Base-by-base conservation (phyloP, 2,888 invertebrate genomes). In the Pollenia amentaria region DNA sequence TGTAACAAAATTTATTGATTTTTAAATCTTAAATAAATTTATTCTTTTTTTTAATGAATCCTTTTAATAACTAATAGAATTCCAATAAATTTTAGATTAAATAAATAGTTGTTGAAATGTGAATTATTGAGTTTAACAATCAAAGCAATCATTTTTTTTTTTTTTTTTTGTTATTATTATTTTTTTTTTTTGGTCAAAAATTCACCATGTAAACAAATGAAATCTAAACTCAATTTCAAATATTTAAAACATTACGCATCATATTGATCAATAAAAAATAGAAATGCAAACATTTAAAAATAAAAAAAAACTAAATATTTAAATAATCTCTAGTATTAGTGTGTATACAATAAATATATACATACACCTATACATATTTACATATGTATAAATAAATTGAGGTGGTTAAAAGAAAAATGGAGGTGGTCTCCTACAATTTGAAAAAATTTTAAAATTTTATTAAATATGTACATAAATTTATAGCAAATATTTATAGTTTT, bases 381-480 rank as follows among this genome's bases (percentile, higher is more conserved):
- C 7, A 42, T 21, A 38, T 67, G 18, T 53, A 81, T 81, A 57
- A 75, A 82, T 81, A 81, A 83, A 70, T 53, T 70, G 57, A 84
- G 72, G 78, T 84, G 83, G 64, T 72, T 55, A 55, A 55, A 72
- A 76, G 21, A 60, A 70, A 76, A 77, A 84, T 77, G 78, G 78
- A 73, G 84, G 84, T 78, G 84, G 84, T 84, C 84, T 73, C 78
- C 72, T 78, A 84, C 78, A 77, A 70, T 44, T 77, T 83, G 4
- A 46, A 16, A 77, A 76, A 62, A 69, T 69, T 11, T 38, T 55
- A 40, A 73, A 57, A 57, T 73, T 40, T 60, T 62, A 48, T 65
- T 55, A 51, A 40, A 65, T 80, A 18, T 70, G 8, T 57, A 8
- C 14, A 8, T 40, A 53, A 70, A 62, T 69, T 57, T 51, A 62